These are phyloP conservation scores for Parus major DNA, from an alignment of 2,113 vertebrate genomes.

Conservation along the genomic window DNA sequence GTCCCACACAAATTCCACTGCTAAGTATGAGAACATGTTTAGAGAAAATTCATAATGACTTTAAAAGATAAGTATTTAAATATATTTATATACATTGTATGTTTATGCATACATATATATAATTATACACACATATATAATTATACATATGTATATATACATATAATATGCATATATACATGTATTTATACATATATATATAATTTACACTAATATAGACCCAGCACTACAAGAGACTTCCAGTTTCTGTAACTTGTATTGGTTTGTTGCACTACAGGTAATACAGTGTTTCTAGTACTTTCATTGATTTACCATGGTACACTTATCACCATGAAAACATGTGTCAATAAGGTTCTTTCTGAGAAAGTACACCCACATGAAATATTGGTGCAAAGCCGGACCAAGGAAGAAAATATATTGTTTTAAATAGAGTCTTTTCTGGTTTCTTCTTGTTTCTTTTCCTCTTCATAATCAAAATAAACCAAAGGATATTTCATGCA, in stretches of 20 bases:
- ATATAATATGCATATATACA: too few relatives aligned
- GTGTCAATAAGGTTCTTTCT: not conserved
- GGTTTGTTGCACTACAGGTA: not conserved
- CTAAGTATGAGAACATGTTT: not conserved
- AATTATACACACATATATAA: too few relatives aligned
- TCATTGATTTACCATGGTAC: not conserved
- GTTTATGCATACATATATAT: too few relatives aligned
- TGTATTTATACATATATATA: too few relatives aligned
- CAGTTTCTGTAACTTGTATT: not conserved
- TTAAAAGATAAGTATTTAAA: not conserved
- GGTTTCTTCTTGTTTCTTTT: not conserved
- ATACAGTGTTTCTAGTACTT: not conserved
- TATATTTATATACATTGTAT: not conserved
- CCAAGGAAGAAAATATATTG: not conserved
- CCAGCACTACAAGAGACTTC: not conserved
- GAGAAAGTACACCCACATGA: not conserved
- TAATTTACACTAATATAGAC: not conserved
- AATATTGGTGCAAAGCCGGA: not conserved
- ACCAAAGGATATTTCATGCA: not conserved
- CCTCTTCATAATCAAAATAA: not conserved
- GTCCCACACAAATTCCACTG: not conserved
- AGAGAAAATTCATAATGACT: not conserved
- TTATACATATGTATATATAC: too few relatives aligned
- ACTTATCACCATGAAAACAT: not conserved
- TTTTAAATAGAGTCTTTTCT: not conserved